Evolutionary conservation across 2,797 vertebrate genomes (phyloP), one percentile per base, ranked within the genome.

Genomic region (Notamacropus eugenii): DNA sequence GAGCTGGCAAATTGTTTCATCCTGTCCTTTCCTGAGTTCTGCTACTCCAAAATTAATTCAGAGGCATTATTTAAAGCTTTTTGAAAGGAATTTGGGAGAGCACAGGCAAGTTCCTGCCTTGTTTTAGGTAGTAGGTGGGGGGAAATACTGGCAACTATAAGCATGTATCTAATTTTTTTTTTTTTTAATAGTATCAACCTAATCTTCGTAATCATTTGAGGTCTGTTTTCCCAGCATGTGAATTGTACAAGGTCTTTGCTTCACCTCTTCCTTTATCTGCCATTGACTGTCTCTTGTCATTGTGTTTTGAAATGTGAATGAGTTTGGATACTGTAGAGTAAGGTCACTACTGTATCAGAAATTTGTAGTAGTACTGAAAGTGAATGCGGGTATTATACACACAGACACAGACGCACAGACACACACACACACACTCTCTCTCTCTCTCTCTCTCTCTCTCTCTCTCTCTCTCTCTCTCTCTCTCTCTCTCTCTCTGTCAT

Each of bases 221-320:
- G 27, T 52, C 28, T 90, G 50, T 16, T 90, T 90, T 90, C 54
- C 54, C 4, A 9, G 6, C 16, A 4, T 90, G 5, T 52, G 52
- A 54, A 52, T 90, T 54, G 5, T 90, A 27, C 19, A 54, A 54
- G 12, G 2, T 90, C 11, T 90, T 29, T 90, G 87, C 90, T 90
- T 90, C 50, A 54, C 67, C n/a, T 82, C n/a, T 40, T 54, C 27
- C 28, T 34, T 29, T 29, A 12, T 12, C 52, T 90, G 52, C 90
- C 50, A 16, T 90, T 90, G 12, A 0, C 11, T 54, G 29, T 90
- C 29, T 62, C 95, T 96, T 93, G 27, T 13, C 92, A 3, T 94
- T 96, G 50, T 19, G 3, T 92, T 34, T 67, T 95, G 93, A 96
- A 96, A 56, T 95, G 57, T 93, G 74, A 95, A 59, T 93, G 94